phyloP scores from a whole-genome alignment of 2,888 invertebrate genomes.

The Halocaridina rubra region DNA sequence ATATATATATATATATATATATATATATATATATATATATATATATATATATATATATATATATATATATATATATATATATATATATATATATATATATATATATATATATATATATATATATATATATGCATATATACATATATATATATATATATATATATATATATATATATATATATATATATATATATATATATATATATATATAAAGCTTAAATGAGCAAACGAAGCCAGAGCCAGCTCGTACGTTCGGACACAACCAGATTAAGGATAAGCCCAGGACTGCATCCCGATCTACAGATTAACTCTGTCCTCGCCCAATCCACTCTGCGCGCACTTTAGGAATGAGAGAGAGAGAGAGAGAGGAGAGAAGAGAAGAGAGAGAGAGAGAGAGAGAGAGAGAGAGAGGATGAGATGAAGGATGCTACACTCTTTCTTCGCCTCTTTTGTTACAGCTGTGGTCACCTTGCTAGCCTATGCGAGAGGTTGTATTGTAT shows the following conservation, averaged over 20 bases:
- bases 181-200: neutral
- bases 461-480: too few species aligned
- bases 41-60: constrained; percentile 4
- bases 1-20: neutral
- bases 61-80: neutral
- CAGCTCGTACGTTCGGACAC: constrained; percentile 9
- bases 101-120: constrained; percentile 27
- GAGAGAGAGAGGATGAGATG: neutral
- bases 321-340: constrained; percentile 11
- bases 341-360: neutral
- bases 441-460: too few species aligned
- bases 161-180: neutral
- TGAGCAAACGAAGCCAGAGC: constrained; percentile 2
- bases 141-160: neutral
- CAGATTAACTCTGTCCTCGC: constrained; percentile 43
- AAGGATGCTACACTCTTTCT: too few species aligned
- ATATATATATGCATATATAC: constrained; percentile 2
- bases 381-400: neutral
- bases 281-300: constrained; percentile 53
- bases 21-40: constrained; percentile 23
- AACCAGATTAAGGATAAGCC: constrained; percentile 50
- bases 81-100: constrained; percentile 12
- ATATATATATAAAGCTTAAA: neutral
- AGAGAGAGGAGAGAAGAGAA: neutral
- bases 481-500: too few species aligned